Percentiles rank a stretch among this genome's conserved stretches.
These are phyloP conservation scores for Rhyacichthys aspro DNA, from an alignment of 2,797 vertebrate species.

Conservation along the genomic window DNA sequence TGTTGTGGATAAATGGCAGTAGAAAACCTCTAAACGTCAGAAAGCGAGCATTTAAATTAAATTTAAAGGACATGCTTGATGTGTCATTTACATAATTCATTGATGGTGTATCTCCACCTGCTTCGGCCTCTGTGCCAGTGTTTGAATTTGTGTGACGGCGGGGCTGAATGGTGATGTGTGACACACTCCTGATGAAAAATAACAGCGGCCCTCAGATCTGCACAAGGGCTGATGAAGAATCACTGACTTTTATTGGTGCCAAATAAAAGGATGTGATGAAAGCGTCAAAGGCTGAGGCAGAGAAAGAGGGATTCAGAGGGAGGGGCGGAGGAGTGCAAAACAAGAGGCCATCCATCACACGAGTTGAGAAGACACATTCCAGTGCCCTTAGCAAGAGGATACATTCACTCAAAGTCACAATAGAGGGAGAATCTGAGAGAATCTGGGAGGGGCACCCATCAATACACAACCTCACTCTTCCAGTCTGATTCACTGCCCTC, in stretches of 20 bases:
- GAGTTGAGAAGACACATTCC: conserved; percentile 84
- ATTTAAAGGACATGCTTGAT: conserved; percentile 69
- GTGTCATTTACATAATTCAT: conserved; percentile 78
- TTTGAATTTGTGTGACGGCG: conserved; percentile 72
- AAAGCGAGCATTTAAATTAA: conserved; percentile 70
- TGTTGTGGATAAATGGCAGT: conserved; percentile 29
- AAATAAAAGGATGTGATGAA: conserved; percentile 83
- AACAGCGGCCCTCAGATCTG: conserved; percentile 77
- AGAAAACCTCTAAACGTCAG: conserved; percentile 48
- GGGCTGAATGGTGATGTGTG: conserved; percentile 78
- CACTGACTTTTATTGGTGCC: conserved; percentile 85
- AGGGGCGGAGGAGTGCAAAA: conserved; percentile 85
- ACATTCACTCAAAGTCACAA: conserved; percentile 86
- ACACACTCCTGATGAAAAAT: conserved; percentile 82
- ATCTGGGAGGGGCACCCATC: conserved; percentile 81
- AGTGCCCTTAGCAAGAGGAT: conserved; percentile 81
- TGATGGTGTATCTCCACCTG: conserved; percentile 78
- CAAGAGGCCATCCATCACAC: conserved; percentile 87
- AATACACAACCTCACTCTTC: conserved; percentile 78
- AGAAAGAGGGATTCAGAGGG: conserved; percentile 86
- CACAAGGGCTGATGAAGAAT: conserved; percentile 83
- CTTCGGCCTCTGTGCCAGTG: conserved; percentile 65
- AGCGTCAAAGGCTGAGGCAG: conserved; percentile 80
- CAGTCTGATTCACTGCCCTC: conserved; percentile 68
- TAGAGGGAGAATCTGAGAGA: conserved; percentile 76